A percentile compares a stretch with the other conserved stretches of the same genome.
These are phyloP conservation scores for Pollachius pollachius DNA, from an alignment of 2,113 vertebrate species.

Conservation along the genomic window DNA sequence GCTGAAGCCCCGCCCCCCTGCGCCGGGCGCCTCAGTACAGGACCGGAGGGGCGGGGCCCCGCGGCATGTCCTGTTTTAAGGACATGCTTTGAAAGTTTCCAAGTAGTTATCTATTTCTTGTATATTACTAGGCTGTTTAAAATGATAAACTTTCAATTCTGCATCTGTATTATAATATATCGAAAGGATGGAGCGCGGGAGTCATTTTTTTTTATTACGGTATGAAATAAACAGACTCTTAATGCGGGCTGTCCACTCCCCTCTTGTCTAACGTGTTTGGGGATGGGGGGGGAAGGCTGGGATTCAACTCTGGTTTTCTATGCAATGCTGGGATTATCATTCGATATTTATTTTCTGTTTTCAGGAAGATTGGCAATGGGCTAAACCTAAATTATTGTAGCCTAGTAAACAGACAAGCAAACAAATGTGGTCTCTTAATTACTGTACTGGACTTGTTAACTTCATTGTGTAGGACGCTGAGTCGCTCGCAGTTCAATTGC, in stretches of 20 bases:
- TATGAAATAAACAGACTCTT: constrained; percentile 71
- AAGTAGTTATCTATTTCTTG: constrained; percentile 82
- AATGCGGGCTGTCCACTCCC: constrained; percentile 65
- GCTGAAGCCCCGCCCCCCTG: constrained; percentile 28
- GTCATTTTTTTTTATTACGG: constrained; percentile 77
- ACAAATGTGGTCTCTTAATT: no score
- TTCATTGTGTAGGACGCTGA: no score
- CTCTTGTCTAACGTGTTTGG: constrained; percentile 22
- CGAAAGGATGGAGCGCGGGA: constrained; percentile 69
- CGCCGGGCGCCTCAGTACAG: constrained; percentile 69
- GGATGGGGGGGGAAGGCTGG: no score
- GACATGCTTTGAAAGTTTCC: constrained; percentile 75
- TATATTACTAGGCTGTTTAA: constrained; percentile 85
- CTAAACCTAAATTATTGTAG: no score
- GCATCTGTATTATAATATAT: constrained; percentile 85
- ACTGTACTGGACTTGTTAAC: no score
- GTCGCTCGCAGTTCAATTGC: no score
- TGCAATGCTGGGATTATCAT: no score
- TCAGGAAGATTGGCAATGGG: no score
- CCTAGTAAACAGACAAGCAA: no score
- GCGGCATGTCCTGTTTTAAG: constrained; percentile 83
- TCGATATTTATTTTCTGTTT: no score
- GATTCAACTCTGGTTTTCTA: no score
- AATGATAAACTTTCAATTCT: constrained; percentile 81
- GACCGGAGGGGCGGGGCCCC: constrained; percentile 69